Base-by-base conservation (phyloP, 2,888 invertebrate genomes). In the Darwinula stevensoni region DNA sequence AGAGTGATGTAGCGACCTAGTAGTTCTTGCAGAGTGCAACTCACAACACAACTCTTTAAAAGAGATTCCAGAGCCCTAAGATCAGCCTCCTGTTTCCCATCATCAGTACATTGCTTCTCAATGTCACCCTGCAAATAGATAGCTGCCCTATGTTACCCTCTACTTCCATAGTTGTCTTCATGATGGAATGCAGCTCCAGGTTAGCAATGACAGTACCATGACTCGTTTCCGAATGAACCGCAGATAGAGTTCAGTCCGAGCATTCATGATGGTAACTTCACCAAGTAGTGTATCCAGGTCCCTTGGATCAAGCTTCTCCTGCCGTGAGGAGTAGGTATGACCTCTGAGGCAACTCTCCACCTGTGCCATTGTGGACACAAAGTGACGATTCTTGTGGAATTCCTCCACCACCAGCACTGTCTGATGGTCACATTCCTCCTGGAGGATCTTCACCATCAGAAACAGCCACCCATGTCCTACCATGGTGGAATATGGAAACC, bases 191-290 rank as follows among this genome's bases (percentile, higher is more conserved):
- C n/a, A n/a, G n/a, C n/a, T n/a, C n/a, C n/a, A n/a, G n/a, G n/a
- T n/a, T n/a, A n/a, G n/a, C n/a, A n/a, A n/a, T n/a, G n/a, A n/a
- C n/a, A n/a, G n/a, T n/a, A 73, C 74, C 48, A 59, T 59, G 14
- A 73, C 57, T 45, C 80, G 62, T 36, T 78, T 59, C 32, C 65
- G 59, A 37, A 94, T 58, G 56, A 94, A 97, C 40, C 71, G 61
- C 42, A 78, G 66, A 51, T 91, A 97, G 14, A 94, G 57, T 45
- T 80, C 75, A n/a, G 75, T 63, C 39, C 86, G 59, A 1, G 78
- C 69, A 53, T 84, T 84, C 55, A 88, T 69, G 30, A 84, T 59
- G 0, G 86, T 82, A 35, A 91, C 63, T 55, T 97, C 94, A 1
- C 72, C 69, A 35, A 94, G 63, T 29, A 80, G 57, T 0, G 72